phyloP scores from a whole-genome alignment of 2,797 vertebrate species.

The Spinus olivaceus region DNA sequence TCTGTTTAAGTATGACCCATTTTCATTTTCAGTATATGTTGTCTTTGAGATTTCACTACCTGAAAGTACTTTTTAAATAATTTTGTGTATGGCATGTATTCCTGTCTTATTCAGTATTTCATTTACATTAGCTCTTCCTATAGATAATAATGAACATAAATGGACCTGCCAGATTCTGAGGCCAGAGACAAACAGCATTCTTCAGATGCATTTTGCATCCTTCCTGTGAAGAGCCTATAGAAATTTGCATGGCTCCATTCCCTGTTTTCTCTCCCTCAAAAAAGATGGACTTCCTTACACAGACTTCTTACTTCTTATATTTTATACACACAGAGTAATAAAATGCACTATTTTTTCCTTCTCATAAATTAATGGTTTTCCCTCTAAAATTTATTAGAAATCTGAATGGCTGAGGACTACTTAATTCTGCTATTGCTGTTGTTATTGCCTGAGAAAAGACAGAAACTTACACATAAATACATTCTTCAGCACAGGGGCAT shows the following conservation, averaged over 20 bases:
- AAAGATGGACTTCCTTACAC: background rate
- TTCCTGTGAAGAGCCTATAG: background rate
- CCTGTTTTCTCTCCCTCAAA: background rate
- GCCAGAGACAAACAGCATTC: background rate
- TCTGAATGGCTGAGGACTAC: background rate
- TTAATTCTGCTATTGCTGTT: background rate
- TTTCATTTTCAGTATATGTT: background rate
- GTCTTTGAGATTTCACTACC: background rate
- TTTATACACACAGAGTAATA: background rate
- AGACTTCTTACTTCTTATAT: background rate
- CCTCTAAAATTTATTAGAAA: background rate
- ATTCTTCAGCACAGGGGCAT: background rate
- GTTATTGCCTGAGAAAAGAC: background rate
- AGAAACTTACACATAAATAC: background rate
- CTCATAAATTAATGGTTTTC: background rate
- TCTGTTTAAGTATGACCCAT: background rate
- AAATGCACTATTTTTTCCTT: background rate
- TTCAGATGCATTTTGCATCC: background rate
- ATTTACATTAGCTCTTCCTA: background rate
- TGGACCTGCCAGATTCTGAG: background rate
- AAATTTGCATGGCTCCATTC: background rate
- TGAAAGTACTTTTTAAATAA: background rate
- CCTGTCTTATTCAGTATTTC: background rate
- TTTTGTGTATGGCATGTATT: background rate
- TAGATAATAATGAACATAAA: background rate